These are phyloP conservation scores for Hydrozoanthus tunicans DNA, from an alignment of 64 coral and sea anemone genomes.

Conservation along the genomic window DNA sequence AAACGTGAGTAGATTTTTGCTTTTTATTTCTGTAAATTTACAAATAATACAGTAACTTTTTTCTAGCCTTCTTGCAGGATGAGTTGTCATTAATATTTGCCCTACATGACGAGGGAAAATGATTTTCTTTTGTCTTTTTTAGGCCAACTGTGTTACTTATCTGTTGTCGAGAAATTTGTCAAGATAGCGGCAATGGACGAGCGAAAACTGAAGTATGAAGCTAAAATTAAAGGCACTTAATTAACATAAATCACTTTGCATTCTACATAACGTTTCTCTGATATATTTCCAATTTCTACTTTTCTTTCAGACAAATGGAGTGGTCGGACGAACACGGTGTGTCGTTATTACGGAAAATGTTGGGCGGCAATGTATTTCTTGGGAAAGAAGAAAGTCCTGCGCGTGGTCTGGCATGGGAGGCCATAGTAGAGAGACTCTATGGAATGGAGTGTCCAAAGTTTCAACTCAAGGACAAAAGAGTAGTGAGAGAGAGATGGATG, in stretches of 20 bases:
- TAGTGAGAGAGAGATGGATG: slow-evolving; percentile 49
- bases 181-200: slow-evolving; percentile 12
- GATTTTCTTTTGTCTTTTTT: not conserved
- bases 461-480: slow-evolving; percentile 50
- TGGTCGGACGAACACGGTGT: slow-evolving; percentile 6
- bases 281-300: slow-evolving; percentile 5
- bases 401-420: slow-evolving; percentile 45
- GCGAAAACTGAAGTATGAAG: slow-evolving; percentile 16
- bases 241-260: slow-evolving; percentile 1
- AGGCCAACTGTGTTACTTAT: not conserved
- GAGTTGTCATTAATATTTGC: not conserved
- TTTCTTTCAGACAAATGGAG: slow-evolving; percentile 28
- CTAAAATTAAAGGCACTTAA: not conserved
- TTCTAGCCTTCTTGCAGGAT: not conserved
- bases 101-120: not conserved
- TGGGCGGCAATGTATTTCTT: slow-evolving; percentile 47
- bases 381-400: slow-evolving; percentile 17
- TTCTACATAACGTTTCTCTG: not conserved
- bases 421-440: slow-evolving; percentile 39
- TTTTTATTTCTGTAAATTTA: not conserved
- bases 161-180: not conserved
- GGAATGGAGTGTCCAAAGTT: slow-evolving; percentile 28
- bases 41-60: not conserved
- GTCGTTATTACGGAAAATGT: slow-evolving; percentile 11
- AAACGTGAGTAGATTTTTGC: slow-evolving; percentile 19